phyloP scores from a whole-genome alignment of 37 sponge, comb jelly and placozoan genomes.

The Amphimedon queenslandica region DNA sequence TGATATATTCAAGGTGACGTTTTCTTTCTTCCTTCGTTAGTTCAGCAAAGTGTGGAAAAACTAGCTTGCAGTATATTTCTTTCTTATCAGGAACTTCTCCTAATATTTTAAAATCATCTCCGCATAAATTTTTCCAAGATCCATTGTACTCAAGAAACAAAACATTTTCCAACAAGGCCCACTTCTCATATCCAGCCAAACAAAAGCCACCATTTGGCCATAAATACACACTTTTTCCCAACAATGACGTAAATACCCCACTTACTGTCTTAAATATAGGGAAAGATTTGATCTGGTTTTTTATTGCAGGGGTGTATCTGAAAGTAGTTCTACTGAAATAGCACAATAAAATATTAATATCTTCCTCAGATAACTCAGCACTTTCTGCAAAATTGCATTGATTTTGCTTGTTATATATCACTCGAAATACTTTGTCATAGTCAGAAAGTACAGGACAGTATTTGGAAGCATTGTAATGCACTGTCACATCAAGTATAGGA shows the following conservation, averaged over 20 bases:
- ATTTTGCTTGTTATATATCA: neutral
- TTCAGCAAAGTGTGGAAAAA: neutral
- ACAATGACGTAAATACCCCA: constrained; percentile 8
- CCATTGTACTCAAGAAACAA: neutral
- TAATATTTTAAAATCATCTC: neutral
- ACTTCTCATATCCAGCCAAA: constrained; percentile 7
- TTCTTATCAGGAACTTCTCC: neutral
- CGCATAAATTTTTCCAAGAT: neutral
- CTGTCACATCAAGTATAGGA: neutral
- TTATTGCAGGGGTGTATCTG: neutral
- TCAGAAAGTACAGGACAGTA: neutral
- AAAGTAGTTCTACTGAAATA: constrained; percentile 26
- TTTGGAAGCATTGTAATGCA: neutral
- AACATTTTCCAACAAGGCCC: neutral
- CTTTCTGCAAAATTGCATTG: neutral
- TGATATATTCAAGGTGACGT: neutral
- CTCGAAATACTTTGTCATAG: neutral
- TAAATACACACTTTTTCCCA: constrained; percentile 11
- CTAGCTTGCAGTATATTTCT: neutral
- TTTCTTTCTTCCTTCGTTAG: neutral
- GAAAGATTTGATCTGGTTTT: constrained; percentile 6
- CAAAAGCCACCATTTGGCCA: constrained; percentile 16
- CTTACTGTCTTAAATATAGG: constrained; percentile 43
- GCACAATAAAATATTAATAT: constrained; percentile 7
- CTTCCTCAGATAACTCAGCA: neutral